Evolutionary conservation across 2,888 invertebrate genomes (phyloP).

Genomic region (Nasonia oneida): DNA sequence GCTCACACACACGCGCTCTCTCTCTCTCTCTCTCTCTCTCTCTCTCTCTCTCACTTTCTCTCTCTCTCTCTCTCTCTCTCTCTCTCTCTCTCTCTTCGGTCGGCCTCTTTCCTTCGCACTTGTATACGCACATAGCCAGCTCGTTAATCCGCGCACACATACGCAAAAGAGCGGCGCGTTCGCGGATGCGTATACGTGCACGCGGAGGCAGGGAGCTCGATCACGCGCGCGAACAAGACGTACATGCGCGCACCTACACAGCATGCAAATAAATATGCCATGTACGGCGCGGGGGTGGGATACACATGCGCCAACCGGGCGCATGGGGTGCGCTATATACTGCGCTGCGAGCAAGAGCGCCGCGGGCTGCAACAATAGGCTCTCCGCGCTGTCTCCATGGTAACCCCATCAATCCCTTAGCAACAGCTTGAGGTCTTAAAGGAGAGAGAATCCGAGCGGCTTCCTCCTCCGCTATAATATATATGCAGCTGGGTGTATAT

Average conservation of each 20-base stretch:
- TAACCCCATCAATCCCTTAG: slow-evolving; percentile 79
- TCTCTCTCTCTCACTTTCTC: too few species aligned
- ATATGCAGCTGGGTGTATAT: slow-evolving; percentile 17
- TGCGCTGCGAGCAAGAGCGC: slow-evolving; percentile 42
- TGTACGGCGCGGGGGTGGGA: slow-evolving; percentile 64
- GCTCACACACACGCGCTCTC: background rate
- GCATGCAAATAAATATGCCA: slow-evolving; percentile 78
- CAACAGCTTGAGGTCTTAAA: slow-evolving; percentile 79
- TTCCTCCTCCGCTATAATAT: slow-evolving; percentile 31
- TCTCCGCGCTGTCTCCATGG: slow-evolving; percentile 75
- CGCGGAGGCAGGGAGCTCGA: slow-evolving; percentile 61
- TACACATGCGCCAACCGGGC: background rate
- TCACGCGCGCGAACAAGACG: slow-evolving; percentile 69
- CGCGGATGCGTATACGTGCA: slow-evolving; percentile 36
- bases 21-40: too few species aligned
- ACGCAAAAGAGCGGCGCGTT: background rate
- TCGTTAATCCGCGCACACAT: background rate
- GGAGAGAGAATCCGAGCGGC: slow-evolving; percentile 74
- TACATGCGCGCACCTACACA: slow-evolving; percentile 68
- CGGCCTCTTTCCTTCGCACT: slow-evolving; percentile 9
- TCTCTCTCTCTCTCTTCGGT: background rate
- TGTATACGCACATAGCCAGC: background rate
- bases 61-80: too few species aligned
- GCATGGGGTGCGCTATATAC: slow-evolving; percentile 57
- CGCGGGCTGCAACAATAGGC: slow-evolving; percentile 78